phyloP scores from a whole-genome alignment of 2,888 invertebrate genomes.

The Leptura quadrifasciata region DNA sequence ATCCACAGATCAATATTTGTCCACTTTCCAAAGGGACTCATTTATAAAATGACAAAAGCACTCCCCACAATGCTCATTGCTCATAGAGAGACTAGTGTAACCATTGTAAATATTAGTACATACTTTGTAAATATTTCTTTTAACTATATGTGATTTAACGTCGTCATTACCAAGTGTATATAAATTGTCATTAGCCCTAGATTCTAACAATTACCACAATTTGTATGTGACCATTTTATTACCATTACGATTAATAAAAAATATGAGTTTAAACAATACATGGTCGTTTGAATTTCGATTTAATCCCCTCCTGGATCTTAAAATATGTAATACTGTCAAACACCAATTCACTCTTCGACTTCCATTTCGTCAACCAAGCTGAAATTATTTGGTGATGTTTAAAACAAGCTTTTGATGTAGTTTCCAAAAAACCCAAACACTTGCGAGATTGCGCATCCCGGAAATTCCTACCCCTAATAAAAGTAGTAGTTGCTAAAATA shows the following conservation, averaged over 20 bases:
- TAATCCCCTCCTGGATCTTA: too few relatives aligned
- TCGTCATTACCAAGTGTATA: background rate
- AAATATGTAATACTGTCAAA: too few relatives aligned
- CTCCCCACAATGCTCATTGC: background rate
- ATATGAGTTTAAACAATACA: background rate
- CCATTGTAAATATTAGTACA: slow-evolving; percentile 10
- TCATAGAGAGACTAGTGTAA: background rate
- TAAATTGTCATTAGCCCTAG: background rate
- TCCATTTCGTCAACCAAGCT: too few relatives aligned
- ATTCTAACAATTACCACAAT: slow-evolving; percentile 14
- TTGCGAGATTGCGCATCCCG: too few relatives aligned
- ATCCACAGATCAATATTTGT: background rate
- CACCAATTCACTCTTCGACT: too few relatives aligned
- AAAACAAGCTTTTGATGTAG: too few relatives aligned
- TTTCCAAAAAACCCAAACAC: too few relatives aligned
- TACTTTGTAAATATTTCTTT: slow-evolving; percentile 14
- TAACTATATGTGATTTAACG: background rate
- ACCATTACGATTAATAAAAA: slow-evolving; percentile 15
- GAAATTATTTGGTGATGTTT: too few relatives aligned
- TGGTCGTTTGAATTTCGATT: background rate
- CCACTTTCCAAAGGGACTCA: too few relatives aligned
- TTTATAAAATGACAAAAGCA: background rate
- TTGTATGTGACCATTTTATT: slow-evolving; percentile 22
- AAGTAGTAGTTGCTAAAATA: too few relatives aligned
- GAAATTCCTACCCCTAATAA: too few relatives aligned